Conservation (phyloP, 2,797 vertebrate genomes). For the Trachurus trachurus region DNA sequence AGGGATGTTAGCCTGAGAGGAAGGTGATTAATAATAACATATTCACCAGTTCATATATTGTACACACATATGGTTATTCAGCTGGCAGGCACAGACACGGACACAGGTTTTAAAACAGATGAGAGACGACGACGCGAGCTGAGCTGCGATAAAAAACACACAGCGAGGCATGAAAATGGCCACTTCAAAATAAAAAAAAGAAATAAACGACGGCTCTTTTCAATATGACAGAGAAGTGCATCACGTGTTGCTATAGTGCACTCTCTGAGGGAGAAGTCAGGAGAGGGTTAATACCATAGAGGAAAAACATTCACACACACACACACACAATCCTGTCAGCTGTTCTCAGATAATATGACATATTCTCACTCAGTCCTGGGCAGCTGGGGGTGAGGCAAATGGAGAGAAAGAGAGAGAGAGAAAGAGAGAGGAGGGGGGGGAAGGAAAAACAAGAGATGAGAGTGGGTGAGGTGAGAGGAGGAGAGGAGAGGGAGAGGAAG, state of each 20-base stretch:
- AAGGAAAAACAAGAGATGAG: background rate
- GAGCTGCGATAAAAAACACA: conserved; percentile 14
- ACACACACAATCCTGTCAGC: conserved; percentile 43
- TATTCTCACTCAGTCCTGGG: conserved; percentile 45
- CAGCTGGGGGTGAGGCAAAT: conserved; percentile 28
- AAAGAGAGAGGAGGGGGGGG: background rate
- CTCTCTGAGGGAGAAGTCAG: conserved; percentile 38
- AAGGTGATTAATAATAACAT: conserved; percentile 18
- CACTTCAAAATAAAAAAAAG: conserved; percentile 13
- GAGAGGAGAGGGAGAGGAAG: conserved; percentile 37
- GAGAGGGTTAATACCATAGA: conserved; percentile 56
- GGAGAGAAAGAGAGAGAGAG: background rate
- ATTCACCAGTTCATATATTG: conserved; percentile 13
- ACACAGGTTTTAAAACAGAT: conserved; percentile 7
- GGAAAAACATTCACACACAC: conserved; percentile 29
- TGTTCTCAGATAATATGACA: conserved; percentile 53
- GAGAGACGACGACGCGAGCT: conserved; percentile 2
- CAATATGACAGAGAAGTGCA: conserved; percentile 10
- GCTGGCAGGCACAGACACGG: conserved; percentile 34
- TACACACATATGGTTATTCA: conserved; percentile 7
- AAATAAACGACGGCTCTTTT: background rate
- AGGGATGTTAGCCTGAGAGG: background rate
- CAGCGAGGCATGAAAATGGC: conserved; percentile 49
- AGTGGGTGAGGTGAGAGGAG: conserved; percentile 26
- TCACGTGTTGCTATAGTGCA: conserved; percentile 21